Evolutionary conservation across 2,888 invertebrate genomes (phyloP).

Genomic region (Vandiemenella viatica): DNA sequence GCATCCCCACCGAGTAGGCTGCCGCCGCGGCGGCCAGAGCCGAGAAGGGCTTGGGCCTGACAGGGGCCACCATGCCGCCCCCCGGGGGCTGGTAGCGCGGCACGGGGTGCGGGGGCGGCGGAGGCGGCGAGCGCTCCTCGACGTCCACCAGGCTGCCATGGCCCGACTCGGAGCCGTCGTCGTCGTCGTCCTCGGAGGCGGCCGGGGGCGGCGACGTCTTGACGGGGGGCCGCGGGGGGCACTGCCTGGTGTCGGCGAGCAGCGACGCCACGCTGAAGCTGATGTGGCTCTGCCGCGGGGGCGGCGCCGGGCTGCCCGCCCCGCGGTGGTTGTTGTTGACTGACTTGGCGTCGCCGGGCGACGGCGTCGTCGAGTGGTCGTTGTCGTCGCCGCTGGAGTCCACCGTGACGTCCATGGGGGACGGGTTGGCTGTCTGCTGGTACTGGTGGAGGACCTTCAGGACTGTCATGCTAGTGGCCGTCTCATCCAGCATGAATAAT

Average conservation of each 20-base stretch:
- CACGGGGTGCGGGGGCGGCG: background rate
- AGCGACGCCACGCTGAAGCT: conserved; percentile 79
- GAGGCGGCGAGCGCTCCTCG: conserved; percentile 36
- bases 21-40: conserved; percentile 55
- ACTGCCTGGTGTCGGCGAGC: conserved; percentile 16
- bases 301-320: conserved; percentile 8
- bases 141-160: conserved; percentile 59
- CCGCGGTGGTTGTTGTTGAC: conserved; percentile 8
- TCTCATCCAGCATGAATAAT: conserved; percentile 13
- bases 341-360: background rate
- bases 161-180: conserved; percentile 34
- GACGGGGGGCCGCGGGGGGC: conserved; percentile 21
- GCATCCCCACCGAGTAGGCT: conserved; percentile 11
- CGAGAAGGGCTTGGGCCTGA: conserved; percentile 63
- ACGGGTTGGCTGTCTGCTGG: conserved; percentile 1
- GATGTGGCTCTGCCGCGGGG: conserved; percentile 33
- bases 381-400: background rate
- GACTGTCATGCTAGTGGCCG: conserved; percentile 14
- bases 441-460: conserved; percentile 11
- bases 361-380: background rate
- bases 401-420: background rate
- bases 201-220: conserved; percentile 15
- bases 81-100: background rate
- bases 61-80: conserved; percentile 30
- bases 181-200: conserved; percentile 49